phyloP scores from a whole-genome alignment of 2,113 vertebrate genomes.

The Platysternon megacephalum region DNA sequence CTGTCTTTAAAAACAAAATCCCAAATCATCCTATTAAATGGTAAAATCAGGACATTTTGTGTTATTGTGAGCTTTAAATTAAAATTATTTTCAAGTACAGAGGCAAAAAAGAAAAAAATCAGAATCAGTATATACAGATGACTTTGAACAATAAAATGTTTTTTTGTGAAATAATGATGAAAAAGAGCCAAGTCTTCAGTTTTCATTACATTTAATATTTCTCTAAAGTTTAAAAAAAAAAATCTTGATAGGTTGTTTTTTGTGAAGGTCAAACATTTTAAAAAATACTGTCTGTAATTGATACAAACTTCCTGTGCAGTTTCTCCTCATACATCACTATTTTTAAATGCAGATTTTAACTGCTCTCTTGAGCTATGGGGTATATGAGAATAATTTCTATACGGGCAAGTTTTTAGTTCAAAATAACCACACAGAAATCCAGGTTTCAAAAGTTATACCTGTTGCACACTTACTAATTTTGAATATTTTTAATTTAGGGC shows the following conservation, averaged over 20 bases:
- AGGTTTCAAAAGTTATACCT: too few relatives aligned
- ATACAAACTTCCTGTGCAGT: not conserved
- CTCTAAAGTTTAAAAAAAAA: too few relatives aligned
- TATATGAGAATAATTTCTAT: not conserved
- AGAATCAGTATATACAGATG: not conserved
- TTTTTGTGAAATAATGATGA: not conserved
- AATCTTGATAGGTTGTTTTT: not conserved
- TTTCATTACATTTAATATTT: not conserved
- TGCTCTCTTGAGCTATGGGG: not conserved
- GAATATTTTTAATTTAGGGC: not conserved
- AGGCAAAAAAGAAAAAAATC: not conserved
- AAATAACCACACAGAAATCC: not conserved
- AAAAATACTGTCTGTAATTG: not conserved
- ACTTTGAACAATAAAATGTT: not conserved
- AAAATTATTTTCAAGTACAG: not conserved
- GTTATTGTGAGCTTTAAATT: not conserved
- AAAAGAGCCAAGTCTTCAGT: not conserved
- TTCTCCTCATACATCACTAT: not conserved
- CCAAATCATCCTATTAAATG: not conserved
- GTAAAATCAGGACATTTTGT: not conserved
- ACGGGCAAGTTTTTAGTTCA: not conserved
- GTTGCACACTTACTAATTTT: not conserved
- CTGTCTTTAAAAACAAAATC: not conserved
- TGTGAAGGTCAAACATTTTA: not conserved
- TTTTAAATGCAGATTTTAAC: not conserved